These are phyloP conservation scores for Tyto alba DNA, from an alignment of 2,113 vertebrate species.

Conservation along the genomic window DNA sequence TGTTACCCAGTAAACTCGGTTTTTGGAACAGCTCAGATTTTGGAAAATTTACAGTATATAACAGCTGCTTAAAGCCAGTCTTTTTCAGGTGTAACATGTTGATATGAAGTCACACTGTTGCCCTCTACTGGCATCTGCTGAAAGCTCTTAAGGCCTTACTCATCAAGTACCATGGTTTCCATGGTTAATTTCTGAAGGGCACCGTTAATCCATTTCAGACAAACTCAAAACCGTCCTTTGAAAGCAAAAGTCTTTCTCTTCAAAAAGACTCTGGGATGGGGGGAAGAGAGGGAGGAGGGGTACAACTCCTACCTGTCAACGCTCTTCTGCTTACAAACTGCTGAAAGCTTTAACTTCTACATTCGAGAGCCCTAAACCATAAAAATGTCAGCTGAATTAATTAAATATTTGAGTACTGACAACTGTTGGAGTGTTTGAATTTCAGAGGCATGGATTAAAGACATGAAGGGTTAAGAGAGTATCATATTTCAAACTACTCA, in stretches of 20 bases:
- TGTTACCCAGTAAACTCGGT: accelerated
- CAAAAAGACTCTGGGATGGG: background rate
- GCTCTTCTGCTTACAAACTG: slow-evolving; percentile 35
- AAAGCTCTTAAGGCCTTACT: slow-evolving; percentile 18
- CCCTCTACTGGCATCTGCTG: slow-evolving; percentile 64
- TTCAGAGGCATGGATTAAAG: background rate
- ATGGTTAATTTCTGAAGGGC: slow-evolving; percentile 71
- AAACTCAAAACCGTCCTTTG: slow-evolving; percentile 46
- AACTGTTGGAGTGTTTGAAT: slow-evolving; percentile 22
- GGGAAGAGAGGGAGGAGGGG: background rate
- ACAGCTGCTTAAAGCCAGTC: slow-evolving; percentile 53
- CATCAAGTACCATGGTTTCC: background rate
- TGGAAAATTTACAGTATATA: accelerated
- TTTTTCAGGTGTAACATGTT: slow-evolving; percentile 55
- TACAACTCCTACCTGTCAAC: slow-evolving; percentile 11
- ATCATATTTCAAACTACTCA: slow-evolving; percentile 32
- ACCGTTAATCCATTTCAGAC: slow-evolving; percentile 74
- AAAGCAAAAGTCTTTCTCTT: background rate
- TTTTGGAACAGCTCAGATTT: background rate
- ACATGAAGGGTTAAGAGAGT: background rate
- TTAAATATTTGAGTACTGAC: slow-evolving; percentile 54
- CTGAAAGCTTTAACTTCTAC: slow-evolving; percentile 42
- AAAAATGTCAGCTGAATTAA: slow-evolving; percentile 59
- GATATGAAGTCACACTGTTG: slow-evolving; percentile 60
- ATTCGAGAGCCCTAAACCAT: slow-evolving; percentile 24